Conservation (phyloP, 1,140 invertebrate species). For the Acromyrmex heyeri region DNA sequence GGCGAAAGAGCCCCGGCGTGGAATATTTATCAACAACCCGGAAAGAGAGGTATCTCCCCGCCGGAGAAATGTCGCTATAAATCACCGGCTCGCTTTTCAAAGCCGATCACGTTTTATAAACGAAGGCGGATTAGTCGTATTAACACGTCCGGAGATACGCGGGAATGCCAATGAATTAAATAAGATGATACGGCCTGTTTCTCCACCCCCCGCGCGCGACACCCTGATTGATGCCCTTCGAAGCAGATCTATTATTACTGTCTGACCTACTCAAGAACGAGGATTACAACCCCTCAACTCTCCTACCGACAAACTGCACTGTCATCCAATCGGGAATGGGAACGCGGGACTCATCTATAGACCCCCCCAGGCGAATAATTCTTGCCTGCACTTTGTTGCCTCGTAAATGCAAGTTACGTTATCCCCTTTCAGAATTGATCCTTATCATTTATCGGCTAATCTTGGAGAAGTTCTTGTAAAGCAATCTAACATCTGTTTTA, state of each 20-base stretch:
- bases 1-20: neutral
- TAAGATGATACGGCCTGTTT: slow-evolving; percentile 22
- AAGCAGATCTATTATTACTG: slow-evolving; percentile 52
- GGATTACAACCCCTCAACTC: slow-evolving; percentile 27
- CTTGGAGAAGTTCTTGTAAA: neutral
- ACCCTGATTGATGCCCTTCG: slow-evolving; percentile 46
- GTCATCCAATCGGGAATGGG: slow-evolving; percentile 21
- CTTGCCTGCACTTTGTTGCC: slow-evolving; percentile 3
- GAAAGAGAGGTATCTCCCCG: slow-evolving; percentile 39
- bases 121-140: slow-evolving; percentile 50
- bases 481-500: no score
- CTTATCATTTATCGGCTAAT: neutral
- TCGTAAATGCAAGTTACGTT: neutral
- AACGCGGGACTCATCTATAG: neutral
- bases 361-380: neutral
- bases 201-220: neutral
- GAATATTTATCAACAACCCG: slow-evolving; percentile 53
- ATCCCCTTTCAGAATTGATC: neutral
- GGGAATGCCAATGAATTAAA: slow-evolving; percentile 40
- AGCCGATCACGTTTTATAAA: slow-evolving; percentile 55
- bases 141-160: slow-evolving; percentile 23
- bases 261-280: slow-evolving; percentile 46
- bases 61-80: slow-evolving; percentile 14
- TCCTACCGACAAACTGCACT: slow-evolving; percentile 19
- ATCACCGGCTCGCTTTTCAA: slow-evolving; percentile 28